Evolutionary conservation across 1,140 invertebrate genomes (phyloP), one percentile per base, ranked within the genome.

Genomic region (Magallana gigas): DNA sequence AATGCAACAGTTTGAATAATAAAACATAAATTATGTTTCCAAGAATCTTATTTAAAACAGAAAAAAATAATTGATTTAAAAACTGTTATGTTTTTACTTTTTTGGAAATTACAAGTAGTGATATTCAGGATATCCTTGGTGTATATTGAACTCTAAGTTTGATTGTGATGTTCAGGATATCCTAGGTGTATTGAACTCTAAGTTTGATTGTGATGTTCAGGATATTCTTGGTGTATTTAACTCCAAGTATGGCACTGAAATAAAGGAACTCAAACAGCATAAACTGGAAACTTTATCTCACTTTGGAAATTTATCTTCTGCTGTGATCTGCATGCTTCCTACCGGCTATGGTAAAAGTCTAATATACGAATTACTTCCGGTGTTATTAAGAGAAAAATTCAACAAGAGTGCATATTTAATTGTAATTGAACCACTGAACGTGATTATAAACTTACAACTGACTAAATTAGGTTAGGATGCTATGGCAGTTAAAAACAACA

Each of bases 341-440:
- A 58, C 82, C 18, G 48, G 57, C 48, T 23, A 57, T 7, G 48
- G 82, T 11, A 84, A 84, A 80, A 80, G 29, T 29, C 23, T 80
- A 12, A 29, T 80, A n/a, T 80, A 80, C 23, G 76, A 80, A 29
- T n/a, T 80, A n/a, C 29, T 80, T 14, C 1, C 76, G 14, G 11
- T 80, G 12, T 11, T 80, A n/a, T 11, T 29, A n/a, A 11, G 11
- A n/a, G 29, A 80, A 29, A 29, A n/a, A n/a, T n/a, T 29, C 23
- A 23, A 23, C 23, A 23, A 23, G 23, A 23, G 23, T 23, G 23
- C 23, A 12, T n/a, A n/a, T n/a, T 11, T 62, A 12, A 62, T 80
- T 80, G 29, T 80, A n/a, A 80, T 80, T 80, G 76, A 80, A 29
- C 76, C 76, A 12, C 29, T 80, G 29, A 80, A 80, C 2, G 76